These are phyloP conservation scores for Chloroclysta siterata DNA, from an alignment of 2,888 invertebrate genomes.

Conservation along the genomic window DNA sequence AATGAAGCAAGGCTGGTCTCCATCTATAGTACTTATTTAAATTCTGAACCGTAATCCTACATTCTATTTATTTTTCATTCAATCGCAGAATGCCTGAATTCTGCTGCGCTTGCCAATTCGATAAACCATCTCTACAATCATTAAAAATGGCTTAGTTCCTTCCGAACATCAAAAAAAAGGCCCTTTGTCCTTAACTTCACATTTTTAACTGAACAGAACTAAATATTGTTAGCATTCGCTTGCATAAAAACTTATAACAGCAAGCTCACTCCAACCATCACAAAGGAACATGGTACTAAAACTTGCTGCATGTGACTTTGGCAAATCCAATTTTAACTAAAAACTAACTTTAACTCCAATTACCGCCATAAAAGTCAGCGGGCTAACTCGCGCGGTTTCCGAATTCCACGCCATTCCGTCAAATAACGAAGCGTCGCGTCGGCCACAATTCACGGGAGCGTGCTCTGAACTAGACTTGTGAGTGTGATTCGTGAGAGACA, in stretches of 20 bases:
- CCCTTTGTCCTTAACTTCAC: too few relatives aligned
- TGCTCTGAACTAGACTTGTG: background rate
- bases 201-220: too few relatives aligned
- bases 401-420: constrained; percentile 25
- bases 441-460: constrained; percentile 8
- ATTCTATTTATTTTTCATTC: too few relatives aligned
- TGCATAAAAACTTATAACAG: background rate
- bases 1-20: too few relatives aligned
- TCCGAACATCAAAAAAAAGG: too few relatives aligned
- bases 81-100: too few relatives aligned
- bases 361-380: constrained; percentile 14
- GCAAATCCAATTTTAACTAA: constrained; percentile 18
- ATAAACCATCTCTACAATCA: too few relatives aligned
- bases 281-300: background rate
- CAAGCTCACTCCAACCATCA: background rate
- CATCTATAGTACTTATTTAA: too few relatives aligned
- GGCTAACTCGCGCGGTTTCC: constrained; percentile 12
- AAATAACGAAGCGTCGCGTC: constrained; percentile 23
- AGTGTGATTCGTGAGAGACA: background rate
- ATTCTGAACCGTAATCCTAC: too few relatives aligned
- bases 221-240: too few relatives aligned
- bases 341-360: constrained; percentile 22
- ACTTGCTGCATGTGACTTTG: background rate
- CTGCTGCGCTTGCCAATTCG: too few relatives aligned
- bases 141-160: too few relatives aligned